phyloP scores from a whole-genome alignment of 2,113 vertebrate genomes.

The Baryphthengus martii region DNA sequence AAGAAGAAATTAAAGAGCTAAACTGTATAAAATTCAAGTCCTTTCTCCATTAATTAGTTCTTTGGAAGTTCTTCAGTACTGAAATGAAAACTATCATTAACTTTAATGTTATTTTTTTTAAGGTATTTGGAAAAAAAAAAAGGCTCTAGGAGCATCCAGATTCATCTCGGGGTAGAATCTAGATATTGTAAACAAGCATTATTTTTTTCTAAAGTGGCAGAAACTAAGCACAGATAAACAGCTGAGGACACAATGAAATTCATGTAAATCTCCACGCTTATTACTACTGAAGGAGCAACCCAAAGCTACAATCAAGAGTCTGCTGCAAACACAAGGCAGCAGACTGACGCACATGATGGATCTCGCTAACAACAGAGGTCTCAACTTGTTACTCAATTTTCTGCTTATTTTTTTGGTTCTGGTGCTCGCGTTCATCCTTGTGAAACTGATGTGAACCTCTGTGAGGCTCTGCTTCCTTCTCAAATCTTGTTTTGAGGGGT shows the following conservation, averaged over 20 bases:
- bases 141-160: background rate
- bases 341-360: slow-evolving; percentile 60
- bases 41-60: background rate
- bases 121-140: background rate
- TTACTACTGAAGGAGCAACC: background rate
- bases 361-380: slow-evolving; percentile 74
- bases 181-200: background rate
- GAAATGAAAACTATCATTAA: background rate
- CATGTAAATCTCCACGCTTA: background rate
- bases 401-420: slow-evolving; percentile 78
- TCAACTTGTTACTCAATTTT: slow-evolving; percentile 80
- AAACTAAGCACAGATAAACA: background rate
- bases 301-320: background rate
- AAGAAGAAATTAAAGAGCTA: background rate
- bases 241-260: background rate
- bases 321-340: slow-evolving; percentile 17
- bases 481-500: background rate
- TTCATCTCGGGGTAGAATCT: background rate
- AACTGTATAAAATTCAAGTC: background rate
- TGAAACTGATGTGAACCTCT: slow-evolving; percentile 75
- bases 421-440: slow-evolving; percentile 77
- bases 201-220: background rate
- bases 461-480: background rate
- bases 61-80: background rate
- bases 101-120: background rate